A percentile compares a stretch with the other conserved stretches of the same genome.
Conservation (phyloP, 2,888 invertebrate genomes). For the Aphidius colemani region DNA sequence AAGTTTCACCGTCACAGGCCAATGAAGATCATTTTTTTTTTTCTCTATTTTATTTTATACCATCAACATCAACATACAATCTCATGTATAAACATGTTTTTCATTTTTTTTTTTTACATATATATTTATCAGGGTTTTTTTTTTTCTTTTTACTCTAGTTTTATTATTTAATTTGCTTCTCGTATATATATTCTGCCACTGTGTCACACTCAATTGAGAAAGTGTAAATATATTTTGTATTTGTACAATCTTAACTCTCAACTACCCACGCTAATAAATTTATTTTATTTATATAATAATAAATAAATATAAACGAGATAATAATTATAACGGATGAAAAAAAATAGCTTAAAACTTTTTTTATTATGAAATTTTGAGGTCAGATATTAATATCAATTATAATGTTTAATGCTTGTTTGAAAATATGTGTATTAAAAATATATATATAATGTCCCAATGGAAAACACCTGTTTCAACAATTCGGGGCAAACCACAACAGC, state of each 20-base stretch:
- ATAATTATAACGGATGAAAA: too few relatives aligned
- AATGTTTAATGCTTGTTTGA: too few relatives aligned
- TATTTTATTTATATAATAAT: too few relatives aligned
- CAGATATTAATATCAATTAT: too few relatives aligned
- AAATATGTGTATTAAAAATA: too few relatives aligned
- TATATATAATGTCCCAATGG: not conserved
- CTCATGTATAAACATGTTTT: conserved; percentile 23
- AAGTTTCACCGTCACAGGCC: conserved; percentile 37
- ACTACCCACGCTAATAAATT: too few relatives aligned
- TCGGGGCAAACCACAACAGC: not conserved
- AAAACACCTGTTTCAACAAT: conserved; percentile 8
- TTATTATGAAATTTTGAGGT: too few relatives aligned
- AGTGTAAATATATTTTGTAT: conserved; percentile 3
- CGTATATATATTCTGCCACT: not conserved
- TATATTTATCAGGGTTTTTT: conserved; percentile 5
- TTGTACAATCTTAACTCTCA: too few relatives aligned
- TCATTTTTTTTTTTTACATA: conserved; percentile 1
- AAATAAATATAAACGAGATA: too few relatives aligned
- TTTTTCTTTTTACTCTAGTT: not conserved
- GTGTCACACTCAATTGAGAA: not conserved
- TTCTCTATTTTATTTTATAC: not conserved
- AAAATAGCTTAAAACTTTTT: too few relatives aligned
- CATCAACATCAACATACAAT: conserved; percentile 1
- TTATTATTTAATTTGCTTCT: not conserved
- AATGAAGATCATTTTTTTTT: conserved; percentile 1